Evolutionary conservation across 2,797 vertebrate species (phyloP), one percentile per base, ranked within the genome.

Genomic region (Eidolon dupreanum): DNA sequence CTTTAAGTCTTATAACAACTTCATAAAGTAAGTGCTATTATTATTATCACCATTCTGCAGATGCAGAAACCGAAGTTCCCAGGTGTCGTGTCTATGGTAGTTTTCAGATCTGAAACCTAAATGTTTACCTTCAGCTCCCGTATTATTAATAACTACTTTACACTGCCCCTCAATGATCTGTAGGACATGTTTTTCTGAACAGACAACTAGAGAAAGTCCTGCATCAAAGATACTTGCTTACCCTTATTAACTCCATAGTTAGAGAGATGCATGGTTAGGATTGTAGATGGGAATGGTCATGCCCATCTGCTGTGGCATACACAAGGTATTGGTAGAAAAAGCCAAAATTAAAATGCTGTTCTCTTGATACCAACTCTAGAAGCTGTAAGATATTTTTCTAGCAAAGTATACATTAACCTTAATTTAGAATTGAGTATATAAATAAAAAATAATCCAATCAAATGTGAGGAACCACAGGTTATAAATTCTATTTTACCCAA

Each of bases 221-320:
- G 36, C 6, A 88, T 55, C 20, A 28, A n/a, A 88, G 41, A 90
- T 78, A 92, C 55, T 63, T 94, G 81, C 55, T 92, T 95, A 53
- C 90, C 65, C 92, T 66, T 92, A 17, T 63, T 77, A 77, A 51
- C 7, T 10, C 53, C 57, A 5, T 15, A 66, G 36, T 82, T 55
- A 86, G 43, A 61, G 24, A 46, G 86, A 78, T 19, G 41, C 49
- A 46, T 10, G 88, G 43, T 59, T 51, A 17, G 6, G 49, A 36
- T 43, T 90, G 8, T 57, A 96, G 81, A 82, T 85, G 81, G 77
- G 43, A 6, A 17, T 2, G 0, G 6, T 75, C 46, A 65, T 57
- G 28, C 15, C 22, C 26, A 53, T 92, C 82, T 84, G 43, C 19
- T 17, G 74, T 38, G 43, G 81, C 33, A 71, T 91, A 59, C n/a